These are phyloP conservation scores for Brachycybe producta DNA, from an alignment of 2,888 invertebrate genomes.

Conservation along the genomic window DNA sequence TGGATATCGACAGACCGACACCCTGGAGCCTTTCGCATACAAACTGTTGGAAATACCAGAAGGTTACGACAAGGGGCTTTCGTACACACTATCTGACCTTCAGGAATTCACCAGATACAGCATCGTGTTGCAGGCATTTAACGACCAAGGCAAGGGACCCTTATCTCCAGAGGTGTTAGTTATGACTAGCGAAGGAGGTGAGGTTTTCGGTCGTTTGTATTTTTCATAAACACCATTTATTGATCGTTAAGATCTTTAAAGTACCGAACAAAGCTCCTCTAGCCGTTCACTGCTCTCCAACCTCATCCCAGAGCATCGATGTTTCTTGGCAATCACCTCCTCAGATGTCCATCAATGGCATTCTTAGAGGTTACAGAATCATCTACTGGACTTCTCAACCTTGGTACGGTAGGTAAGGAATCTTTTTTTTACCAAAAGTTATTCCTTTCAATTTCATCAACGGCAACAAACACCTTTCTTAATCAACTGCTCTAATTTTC, in stretches of 20 bases:
- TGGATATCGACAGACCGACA: constrained; percentile 4
- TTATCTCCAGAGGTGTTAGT: constrained; percentile 7
- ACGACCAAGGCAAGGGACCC: constrained; percentile 15
- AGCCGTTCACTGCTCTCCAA: constrained; percentile 30
- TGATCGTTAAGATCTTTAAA: constrained; percentile 21
- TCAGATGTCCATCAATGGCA: constrained; percentile 32
- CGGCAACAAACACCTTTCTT: too few relatives aligned
- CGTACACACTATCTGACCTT: constrained; percentile 11
- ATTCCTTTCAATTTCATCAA: too few relatives aligned
- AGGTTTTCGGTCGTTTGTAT: neutral
- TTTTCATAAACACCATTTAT: neutral
- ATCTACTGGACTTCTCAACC: too few relatives aligned
- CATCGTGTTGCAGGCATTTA: constrained; percentile 14
- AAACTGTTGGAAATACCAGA: constrained; percentile 14
- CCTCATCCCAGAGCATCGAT: constrained; percentile 31
- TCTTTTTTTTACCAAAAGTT: too few relatives aligned
- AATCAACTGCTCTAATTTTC: too few relatives aligned
- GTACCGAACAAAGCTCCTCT: constrained; percentile 35
- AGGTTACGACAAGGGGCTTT: constrained; percentile 17
- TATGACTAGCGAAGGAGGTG: constrained; percentile 16
- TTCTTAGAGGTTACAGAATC: constrained; percentile 33
- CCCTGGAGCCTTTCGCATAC: neutral
- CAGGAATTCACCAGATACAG: constrained; percentile 14
- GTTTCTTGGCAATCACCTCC: constrained; percentile 35
- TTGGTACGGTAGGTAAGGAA: constrained; percentile 16